Percentiles rank a stretch among this genome's conserved stretches.
Conservation (phyloP, 92 coral and sea anemone genomes). For the Zoanthus gigantus region DNA sequence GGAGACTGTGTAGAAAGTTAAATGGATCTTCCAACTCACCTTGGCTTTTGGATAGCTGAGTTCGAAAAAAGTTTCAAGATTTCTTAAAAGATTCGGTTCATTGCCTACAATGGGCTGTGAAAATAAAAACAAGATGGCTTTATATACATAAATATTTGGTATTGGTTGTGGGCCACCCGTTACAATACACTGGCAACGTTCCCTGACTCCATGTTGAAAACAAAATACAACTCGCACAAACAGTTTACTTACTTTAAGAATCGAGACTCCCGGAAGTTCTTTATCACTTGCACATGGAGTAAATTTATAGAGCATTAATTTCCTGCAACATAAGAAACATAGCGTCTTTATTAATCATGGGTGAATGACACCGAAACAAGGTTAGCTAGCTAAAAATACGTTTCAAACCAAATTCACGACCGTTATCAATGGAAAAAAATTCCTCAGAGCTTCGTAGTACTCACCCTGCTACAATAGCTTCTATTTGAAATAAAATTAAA, state of each 20-base stretch:
- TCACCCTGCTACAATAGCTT: slow-evolving; percentile 85
- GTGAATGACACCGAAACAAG: neutral
- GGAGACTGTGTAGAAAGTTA: too few relatives aligned
- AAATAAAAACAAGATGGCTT: neutral
- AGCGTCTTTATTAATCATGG: neutral
- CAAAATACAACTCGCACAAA: neutral
- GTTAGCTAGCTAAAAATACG: neutral
- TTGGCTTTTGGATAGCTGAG: slow-evolving; percentile 88
- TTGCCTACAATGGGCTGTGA: slow-evolving; percentile 94
- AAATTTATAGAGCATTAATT: slow-evolving; percentile 75
- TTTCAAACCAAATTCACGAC: neutral
- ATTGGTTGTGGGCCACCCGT: neutral
- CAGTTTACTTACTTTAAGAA: slow-evolving; percentile 73
- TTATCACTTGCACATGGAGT: slow-evolving; percentile 63
- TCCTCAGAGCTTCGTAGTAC: slow-evolving; percentile 22
- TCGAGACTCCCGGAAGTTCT: slow-evolving; percentile 88
- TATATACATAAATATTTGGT: neutral
- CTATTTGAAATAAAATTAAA: slow-evolving; percentile 73
- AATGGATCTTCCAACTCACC: neutral
- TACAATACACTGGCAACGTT: neutral
- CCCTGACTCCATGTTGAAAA: neutral
- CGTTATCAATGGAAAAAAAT: neutral
- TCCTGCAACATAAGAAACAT: slow-evolving; percentile 46
- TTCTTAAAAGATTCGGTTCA: slow-evolving; percentile 86
- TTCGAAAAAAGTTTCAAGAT: slow-evolving; percentile 92